A percentile compares a stretch with the other conserved stretches of the same genome.
Conservation (phyloP, 2,113 vertebrate genomes). For the Brachyistius frenatus region DNA sequence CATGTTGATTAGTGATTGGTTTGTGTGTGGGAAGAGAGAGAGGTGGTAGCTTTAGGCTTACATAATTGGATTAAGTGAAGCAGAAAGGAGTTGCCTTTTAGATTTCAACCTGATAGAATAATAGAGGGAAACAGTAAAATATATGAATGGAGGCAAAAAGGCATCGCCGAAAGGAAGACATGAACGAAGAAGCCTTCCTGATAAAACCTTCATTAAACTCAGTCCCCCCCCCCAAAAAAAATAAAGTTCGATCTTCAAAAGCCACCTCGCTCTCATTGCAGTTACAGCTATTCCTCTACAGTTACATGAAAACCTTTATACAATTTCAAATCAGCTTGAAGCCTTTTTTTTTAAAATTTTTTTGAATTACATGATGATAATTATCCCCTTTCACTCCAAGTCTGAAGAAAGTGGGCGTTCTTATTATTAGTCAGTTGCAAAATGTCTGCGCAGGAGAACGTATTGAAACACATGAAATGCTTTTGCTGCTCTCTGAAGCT, state of each 20-base stretch:
- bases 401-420: conserved; percentile 1
- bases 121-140: conserved; percentile 8
- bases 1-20: conserved; percentile 27
- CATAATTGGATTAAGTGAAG: conserved; percentile 54
- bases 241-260: conserved; percentile 16
- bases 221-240: not conserved
- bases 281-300: not conserved
- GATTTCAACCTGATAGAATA: conserved; percentile 30
- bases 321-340: not conserved
- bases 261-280: not conserved
- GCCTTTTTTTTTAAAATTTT: not conserved
- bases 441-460: not conserved
- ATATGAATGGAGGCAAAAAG: conserved; percentile 5
- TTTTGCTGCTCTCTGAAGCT: not conserved
- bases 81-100: conserved; percentile 23
- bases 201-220: conserved; percentile 27
- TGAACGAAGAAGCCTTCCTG: conserved; percentile 9
- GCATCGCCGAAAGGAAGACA: conserved; percentile 3
- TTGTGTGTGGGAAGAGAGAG: conserved; percentile 29
- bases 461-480: not conserved
- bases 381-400: conserved; percentile 1
- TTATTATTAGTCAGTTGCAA: not conserved
- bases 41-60: conserved; percentile 38
- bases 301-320: not conserved
- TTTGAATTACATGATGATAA: not conserved